phyloP scores from a whole-genome alignment of 2,113 vertebrate species.

The Canis aureus region DNA sequence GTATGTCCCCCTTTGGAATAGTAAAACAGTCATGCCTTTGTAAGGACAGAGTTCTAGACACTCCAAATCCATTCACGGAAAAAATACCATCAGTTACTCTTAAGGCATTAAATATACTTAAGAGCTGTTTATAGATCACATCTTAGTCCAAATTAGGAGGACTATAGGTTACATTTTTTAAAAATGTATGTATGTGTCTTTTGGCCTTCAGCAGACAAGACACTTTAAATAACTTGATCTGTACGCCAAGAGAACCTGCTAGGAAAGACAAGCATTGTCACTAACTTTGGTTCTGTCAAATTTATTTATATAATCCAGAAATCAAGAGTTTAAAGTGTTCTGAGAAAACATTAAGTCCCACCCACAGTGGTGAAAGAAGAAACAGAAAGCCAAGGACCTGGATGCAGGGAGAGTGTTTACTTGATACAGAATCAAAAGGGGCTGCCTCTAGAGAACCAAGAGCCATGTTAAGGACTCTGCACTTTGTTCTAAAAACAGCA shows the following conservation, averaged over 20 bases:
- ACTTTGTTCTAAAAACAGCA: neutral
- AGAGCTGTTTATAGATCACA: neutral
- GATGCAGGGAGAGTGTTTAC: neutral
- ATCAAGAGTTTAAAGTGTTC: neutral
- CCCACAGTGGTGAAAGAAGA: neutral
- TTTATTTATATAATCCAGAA: neutral
- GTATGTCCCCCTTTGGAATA: neutral
- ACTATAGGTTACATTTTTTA: neutral
- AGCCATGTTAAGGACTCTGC: neutral
- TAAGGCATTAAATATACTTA: neutral
- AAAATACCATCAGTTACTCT: neutral
- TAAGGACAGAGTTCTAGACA: neutral
- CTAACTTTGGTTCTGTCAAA: slow-evolving; percentile 27
- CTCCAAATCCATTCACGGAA: neutral
- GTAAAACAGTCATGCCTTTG: neutral
- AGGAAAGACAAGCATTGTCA: neutral
- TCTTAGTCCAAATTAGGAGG: neutral
- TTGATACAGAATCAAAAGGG: neutral
- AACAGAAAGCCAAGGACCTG: neutral
- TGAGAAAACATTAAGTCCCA: neutral
- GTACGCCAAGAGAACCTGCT: neutral
- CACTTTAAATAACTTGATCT: neutral
- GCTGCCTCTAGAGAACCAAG: neutral
- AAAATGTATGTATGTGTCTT: neutral
- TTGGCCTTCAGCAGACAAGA: neutral